Evolutionary conservation across 2,113 vertebrate genomes (phyloP).

Genomic region (Pyxicephalus adspersus): DNA sequence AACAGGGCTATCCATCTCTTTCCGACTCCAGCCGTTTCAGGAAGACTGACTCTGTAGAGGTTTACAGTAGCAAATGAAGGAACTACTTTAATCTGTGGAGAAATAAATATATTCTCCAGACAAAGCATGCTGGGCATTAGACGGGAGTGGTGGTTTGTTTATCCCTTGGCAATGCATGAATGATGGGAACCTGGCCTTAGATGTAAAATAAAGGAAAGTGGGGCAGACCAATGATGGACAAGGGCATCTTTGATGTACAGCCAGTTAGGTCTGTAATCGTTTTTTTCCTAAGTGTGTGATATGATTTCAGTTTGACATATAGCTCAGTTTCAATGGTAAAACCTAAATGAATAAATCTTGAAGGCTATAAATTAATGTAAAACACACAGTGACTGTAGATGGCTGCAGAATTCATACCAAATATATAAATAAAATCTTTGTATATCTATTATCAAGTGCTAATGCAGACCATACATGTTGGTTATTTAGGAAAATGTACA

Average conservation of each 20-base stretch:
- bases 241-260: constrained; percentile 72
- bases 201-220: constrained; percentile 69
- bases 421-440: no score
- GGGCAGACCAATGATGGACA: constrained; percentile 70
- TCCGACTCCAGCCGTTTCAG: constrained; percentile 59
- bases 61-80: constrained; percentile 68
- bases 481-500: no score
- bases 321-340: neutral
- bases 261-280: constrained; percentile 61
- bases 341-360: neutral
- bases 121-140: constrained; percentile 71
- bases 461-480: no score
- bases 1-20: constrained; percentile 72
- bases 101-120: constrained; percentile 62
- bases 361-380: neutral
- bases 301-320: constrained; percentile 30
- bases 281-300: constrained; percentile 25
- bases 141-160: constrained; percentile 76
- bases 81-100: constrained; percentile 70
- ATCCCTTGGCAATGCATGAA: constrained; percentile 79
- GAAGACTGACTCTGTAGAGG: constrained; percentile 63
- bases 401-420: neutral
- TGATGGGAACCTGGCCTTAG: constrained; percentile 75
- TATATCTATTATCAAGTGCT: no score
- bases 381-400: neutral